Evolutionary conservation across 2,113 vertebrate genomes (phyloP), one percentile per base, ranked within the genome.

Genomic region (Sisor rabdophorus): DNA sequence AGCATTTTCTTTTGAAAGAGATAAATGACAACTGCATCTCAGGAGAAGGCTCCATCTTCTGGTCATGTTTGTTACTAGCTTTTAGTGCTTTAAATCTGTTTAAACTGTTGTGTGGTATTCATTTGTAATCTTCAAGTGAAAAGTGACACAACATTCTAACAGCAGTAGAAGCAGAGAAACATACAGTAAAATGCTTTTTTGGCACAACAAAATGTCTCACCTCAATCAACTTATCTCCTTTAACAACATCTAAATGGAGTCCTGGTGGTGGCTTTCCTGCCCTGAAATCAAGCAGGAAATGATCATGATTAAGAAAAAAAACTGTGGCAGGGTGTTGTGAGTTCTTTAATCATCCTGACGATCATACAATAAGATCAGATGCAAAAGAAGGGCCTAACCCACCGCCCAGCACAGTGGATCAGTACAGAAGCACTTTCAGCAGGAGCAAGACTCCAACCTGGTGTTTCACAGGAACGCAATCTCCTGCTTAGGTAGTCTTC

Each of bases 211-310:
- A 17, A 7, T 3, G 71, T 78, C 92, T 87, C 92, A 95, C 93
- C 93, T 95, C 94, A 82, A 94, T 92, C 64, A 94, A 91, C 85
- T 93, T 94, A 87, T 96, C 93, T 91, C 94, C 94, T 91, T 95
- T 95, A 79, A 96, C 92, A 72, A 95, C 94, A 87, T 95, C 94
- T 88, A 96, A 85, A 86, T 96, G 94, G 75, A 94, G 92, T 82
- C 95, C 94, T 40, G 92, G 91, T 72, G 93, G 94, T 26, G 94
- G 92, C 79, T 93, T 94, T 63, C 93, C 93, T 80, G 93, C 94
- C 93, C 93, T 94, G 82, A 36, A 89, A 87, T 77, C 44, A 88
- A 83, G 81, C 77, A 19, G 10, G 22, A 50, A 68, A 48, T 54
- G 17, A 55, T 26, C 40, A 67, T 48, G 6, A 48, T 12, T 63